phyloP scores from a whole-genome alignment of 1,140 invertebrate genomes.

The Brachionus sp. region DNA sequence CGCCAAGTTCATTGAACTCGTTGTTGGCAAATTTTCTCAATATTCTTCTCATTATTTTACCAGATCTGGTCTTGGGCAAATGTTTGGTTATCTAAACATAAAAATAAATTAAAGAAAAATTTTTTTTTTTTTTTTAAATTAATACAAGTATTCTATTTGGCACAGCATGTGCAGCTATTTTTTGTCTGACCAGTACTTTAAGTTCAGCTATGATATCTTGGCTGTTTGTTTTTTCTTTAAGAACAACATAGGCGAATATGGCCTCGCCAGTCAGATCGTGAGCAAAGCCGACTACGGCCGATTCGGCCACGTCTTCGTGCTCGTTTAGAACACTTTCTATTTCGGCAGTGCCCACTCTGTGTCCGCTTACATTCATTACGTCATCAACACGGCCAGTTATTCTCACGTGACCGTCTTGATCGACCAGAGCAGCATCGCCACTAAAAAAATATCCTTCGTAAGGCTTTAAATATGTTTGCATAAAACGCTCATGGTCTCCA shows the following conservation, averaged over 20 bases:
- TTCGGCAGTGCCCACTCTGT: constrained; percentile 62
- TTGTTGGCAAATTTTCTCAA: constrained; percentile 57
- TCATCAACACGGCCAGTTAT: constrained; percentile 63
- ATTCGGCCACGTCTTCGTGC: constrained; percentile 58
- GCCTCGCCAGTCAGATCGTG: constrained; percentile 63
- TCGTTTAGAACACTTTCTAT: constrained; percentile 61
- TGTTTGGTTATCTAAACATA: constrained; percentile 50
- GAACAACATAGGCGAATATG: constrained; percentile 58
- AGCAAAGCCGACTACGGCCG: constrained; percentile 62
- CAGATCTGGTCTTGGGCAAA: constrained; percentile 60
- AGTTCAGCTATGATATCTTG: constrained; percentile 51
- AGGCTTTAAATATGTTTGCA: constrained; percentile 59
- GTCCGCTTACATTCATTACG: constrained; percentile 55
- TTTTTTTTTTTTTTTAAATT: background rate
- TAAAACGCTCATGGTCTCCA: constrained; percentile 60
- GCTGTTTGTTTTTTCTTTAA: constrained; percentile 50
- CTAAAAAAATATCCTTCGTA: constrained; percentile 60
- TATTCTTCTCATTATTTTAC: constrained; percentile 62
- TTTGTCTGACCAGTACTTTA: constrained; percentile 49
- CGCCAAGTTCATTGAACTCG: constrained; percentile 72
- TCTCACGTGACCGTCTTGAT: constrained; percentile 57
- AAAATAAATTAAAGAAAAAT: background rate
- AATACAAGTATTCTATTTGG: constrained; percentile 55
- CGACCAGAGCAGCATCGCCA: constrained; percentile 60
- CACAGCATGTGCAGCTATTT: constrained; percentile 56